Percentiles rank a stretch among this genome's conserved stretches.
These are phyloP conservation scores for Eupithecia exiguata DNA, from an alignment of 2,888 invertebrate species.

Conservation along the genomic window DNA sequence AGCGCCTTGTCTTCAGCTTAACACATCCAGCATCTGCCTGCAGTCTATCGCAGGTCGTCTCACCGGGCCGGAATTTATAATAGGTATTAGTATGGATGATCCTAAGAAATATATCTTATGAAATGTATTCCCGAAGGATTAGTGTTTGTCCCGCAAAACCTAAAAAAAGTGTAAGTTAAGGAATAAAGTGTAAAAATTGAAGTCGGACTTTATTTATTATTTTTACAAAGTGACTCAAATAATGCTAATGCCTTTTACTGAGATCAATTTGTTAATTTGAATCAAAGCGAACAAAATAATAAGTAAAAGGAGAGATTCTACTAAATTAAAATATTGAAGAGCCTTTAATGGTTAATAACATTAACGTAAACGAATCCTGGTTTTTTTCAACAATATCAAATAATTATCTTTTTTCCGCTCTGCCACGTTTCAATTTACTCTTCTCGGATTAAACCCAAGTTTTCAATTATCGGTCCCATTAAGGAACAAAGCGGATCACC, in stretches of 20 bases:
- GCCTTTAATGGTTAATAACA: slow-evolving; percentile 36
- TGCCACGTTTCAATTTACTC: slow-evolving; percentile 68
- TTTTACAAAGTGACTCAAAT: neutral
- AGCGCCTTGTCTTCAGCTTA: too few species aligned
- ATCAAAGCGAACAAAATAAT: slow-evolving; percentile 2
- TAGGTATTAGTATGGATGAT: too few species aligned
- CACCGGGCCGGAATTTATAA: too few species aligned
- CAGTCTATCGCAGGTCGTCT: too few species aligned
- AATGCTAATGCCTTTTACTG: neutral
- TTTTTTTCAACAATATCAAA: slow-evolving; percentile 55
- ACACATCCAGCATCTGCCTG: too few species aligned
- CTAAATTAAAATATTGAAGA: slow-evolving; percentile 30
- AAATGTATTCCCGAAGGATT: too few species aligned
- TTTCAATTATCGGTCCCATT: slow-evolving; percentile 75
- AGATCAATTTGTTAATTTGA: neutral
- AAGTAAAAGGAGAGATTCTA: neutral
- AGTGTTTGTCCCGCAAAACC: too few species aligned
- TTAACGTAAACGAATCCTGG: slow-evolving; percentile 45
- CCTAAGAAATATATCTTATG: too few species aligned
- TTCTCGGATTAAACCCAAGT: slow-evolving; percentile 71
- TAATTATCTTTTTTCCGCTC: slow-evolving; percentile 63
- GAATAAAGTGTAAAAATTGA: too few species aligned
- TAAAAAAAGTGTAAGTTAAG: too few species aligned
- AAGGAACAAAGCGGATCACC: slow-evolving; percentile 56
- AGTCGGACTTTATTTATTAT: too few species aligned